These are phyloP conservation scores for Panthera uncia DNA, from an alignment of 2,113 vertebrate genomes.

Conservation along the genomic window DNA sequence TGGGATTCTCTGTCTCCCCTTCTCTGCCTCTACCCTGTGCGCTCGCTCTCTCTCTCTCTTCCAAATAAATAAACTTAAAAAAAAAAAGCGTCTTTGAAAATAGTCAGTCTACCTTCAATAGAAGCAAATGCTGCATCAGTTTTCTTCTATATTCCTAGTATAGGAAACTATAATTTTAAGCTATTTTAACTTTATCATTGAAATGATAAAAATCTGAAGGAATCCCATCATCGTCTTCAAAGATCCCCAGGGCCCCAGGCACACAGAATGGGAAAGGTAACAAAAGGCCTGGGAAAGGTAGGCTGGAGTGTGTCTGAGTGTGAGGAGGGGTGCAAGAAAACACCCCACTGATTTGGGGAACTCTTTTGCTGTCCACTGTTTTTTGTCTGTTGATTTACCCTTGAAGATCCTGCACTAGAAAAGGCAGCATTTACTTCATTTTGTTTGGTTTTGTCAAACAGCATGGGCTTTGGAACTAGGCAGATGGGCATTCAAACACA, in stretches of 20 bases:
- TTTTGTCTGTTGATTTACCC: not conserved
- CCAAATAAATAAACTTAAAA: not conserved
- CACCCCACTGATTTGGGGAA: not conserved
- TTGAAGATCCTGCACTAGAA: not conserved
- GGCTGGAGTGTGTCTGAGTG: not conserved
- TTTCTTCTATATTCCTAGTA: not conserved
- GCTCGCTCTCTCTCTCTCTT: no score
- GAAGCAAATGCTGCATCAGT: not conserved
- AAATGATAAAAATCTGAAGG: not conserved
- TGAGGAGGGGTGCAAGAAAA: not conserved
- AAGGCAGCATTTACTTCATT: not conserved
- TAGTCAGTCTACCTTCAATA: not conserved
- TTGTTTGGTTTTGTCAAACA: not conserved
- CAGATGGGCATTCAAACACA: not conserved
- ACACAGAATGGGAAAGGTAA: not conserved
- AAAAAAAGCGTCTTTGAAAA: not conserved
- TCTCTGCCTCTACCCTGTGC: no score
- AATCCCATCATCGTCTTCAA: not conserved
- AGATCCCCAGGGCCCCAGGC: not conserved
- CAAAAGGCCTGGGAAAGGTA: not conserved
- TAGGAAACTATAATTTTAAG: not conserved
- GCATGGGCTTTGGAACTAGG: not conserved
- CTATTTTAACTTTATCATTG: not conserved
- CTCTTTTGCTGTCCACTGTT: not conserved
- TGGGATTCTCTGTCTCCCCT: no score